phyloP scores from a whole-genome alignment of 2,797 vertebrate species.

The Sciurus vulgaris region DNA sequence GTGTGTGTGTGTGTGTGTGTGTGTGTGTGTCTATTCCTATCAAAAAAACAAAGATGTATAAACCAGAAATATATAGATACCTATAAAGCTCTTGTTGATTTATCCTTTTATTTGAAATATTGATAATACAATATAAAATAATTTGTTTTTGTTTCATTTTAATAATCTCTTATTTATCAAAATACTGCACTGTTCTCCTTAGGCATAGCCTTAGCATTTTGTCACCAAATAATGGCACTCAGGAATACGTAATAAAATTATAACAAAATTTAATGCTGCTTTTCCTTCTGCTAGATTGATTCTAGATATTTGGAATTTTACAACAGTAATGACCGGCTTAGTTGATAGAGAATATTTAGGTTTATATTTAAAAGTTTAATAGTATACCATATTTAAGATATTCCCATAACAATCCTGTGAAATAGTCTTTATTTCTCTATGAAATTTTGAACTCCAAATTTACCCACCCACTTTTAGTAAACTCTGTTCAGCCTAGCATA shows the following conservation, averaged over 20 bases:
- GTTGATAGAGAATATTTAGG: background rate
- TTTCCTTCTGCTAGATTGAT: conserved; percentile 1
- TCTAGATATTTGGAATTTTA: background rate
- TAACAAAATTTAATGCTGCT: background rate
- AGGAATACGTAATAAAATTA: conserved; percentile 29
- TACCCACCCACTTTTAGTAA: too few relatives aligned
- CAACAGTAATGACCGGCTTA: background rate
- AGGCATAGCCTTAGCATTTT: background rate
- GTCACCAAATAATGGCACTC: background rate
- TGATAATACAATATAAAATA: conserved; percentile 12
- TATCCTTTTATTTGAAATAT: conserved; percentile 41
- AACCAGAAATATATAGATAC: background rate
- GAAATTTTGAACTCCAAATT: background rate
- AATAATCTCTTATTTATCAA: conserved; percentile 7
- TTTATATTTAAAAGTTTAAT: conserved; percentile 25
- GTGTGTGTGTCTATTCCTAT: background rate
- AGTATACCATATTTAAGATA: background rate
- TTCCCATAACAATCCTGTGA: background rate
- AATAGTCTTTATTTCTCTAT: background rate
- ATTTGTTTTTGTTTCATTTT: conserved; percentile 17
- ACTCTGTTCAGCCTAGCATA: background rate
- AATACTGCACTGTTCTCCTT: background rate
- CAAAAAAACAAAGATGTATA: background rate
- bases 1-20: too few relatives aligned
- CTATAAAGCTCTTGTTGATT: background rate